These are phyloP conservation scores for Vandiemenella viatica DNA, from an alignment of 2,888 invertebrate genomes.

Conservation along the genomic window DNA sequence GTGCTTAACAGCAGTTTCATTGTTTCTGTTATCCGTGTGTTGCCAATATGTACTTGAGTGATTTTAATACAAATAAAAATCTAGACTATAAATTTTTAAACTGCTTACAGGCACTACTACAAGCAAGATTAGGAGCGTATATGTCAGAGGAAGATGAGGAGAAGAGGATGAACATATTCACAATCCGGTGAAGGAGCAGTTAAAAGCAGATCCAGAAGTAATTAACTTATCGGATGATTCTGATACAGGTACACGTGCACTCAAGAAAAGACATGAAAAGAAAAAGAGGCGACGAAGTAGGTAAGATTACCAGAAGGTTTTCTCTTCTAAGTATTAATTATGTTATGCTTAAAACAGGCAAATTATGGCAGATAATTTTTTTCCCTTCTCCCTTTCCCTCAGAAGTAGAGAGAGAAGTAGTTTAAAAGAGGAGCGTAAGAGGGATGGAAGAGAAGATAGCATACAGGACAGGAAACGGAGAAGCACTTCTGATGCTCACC, in stretches of 20 bases:
- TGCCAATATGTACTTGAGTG: no score
- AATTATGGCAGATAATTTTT: no score
- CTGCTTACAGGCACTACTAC: slow-evolving; percentile 37
- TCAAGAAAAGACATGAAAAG: slow-evolving; percentile 13
- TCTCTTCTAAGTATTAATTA: no score
- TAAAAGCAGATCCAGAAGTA: slow-evolving; percentile 15
- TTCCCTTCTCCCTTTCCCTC: no score
- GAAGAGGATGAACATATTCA: no score
- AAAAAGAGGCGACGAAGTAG: background rate
- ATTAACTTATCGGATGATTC: slow-evolving; percentile 22
- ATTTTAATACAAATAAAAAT: no score
- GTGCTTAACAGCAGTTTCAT: no score
- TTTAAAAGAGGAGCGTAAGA: background rate
- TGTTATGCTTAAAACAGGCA: no score
- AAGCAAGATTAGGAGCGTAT: slow-evolving; percentile 63
- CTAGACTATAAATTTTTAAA: background rate
- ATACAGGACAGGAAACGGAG: background rate
- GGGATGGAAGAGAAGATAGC: background rate
- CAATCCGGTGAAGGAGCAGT: no score
- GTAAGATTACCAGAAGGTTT: no score
- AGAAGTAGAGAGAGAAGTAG: background rate
- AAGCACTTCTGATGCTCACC: background rate
- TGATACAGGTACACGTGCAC: slow-evolving; percentile 15
- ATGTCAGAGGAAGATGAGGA: slow-evolving; percentile 31
- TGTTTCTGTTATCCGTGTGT: no score